Conservation (phyloP, 1,140 invertebrate genomes). For the Helicoverpa zea region DNA sequence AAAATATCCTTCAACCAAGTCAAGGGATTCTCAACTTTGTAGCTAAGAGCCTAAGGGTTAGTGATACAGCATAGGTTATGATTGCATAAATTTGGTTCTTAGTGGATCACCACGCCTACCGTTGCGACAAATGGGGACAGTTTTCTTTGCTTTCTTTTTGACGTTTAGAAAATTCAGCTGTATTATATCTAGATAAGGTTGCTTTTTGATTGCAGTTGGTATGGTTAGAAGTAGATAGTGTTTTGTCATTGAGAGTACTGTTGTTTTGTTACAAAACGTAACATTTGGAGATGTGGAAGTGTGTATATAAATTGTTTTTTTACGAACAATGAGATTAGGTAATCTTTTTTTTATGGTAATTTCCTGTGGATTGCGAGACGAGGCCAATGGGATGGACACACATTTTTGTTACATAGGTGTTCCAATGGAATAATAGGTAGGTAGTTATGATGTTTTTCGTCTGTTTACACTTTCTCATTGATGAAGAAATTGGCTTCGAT, state of each 20-base stretch:
- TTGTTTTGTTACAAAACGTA: constrained; percentile 43
- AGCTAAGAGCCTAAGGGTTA: not conserved
- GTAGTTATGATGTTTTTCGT: too few species aligned
- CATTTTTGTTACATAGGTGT: not conserved
- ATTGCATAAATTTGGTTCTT: constrained; percentile 53
- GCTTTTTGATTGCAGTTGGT: constrained; percentile 1
- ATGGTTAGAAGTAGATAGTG: not conserved
- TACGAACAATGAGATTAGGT: constrained; percentile 44
- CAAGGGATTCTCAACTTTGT: constrained; percentile 51
- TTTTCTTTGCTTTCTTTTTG: constrained; percentile 60
- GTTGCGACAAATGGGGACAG: constrained; percentile 76
- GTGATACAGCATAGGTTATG: not conserved
- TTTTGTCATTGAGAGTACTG: constrained; percentile 43
- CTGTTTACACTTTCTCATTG: too few species aligned
- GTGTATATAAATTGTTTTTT: constrained; percentile 47
- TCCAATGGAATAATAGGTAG: not conserved
- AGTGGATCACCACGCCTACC: constrained; percentile 72
- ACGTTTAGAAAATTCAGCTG: constrained; percentile 11
- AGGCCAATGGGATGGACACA: constrained; percentile 11
- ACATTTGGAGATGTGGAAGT: constrained; percentile 27
- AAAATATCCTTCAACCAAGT: not conserved
- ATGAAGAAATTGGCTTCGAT: too few species aligned
- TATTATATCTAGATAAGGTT: constrained; percentile 1
- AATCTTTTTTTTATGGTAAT: constrained; percentile 41
- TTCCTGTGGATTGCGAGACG: constrained; percentile 33